These are phyloP conservation scores for Formicarius rufipectus DNA, from an alignment of 2,113 vertebrate species.

Conservation along the genomic window DNA sequence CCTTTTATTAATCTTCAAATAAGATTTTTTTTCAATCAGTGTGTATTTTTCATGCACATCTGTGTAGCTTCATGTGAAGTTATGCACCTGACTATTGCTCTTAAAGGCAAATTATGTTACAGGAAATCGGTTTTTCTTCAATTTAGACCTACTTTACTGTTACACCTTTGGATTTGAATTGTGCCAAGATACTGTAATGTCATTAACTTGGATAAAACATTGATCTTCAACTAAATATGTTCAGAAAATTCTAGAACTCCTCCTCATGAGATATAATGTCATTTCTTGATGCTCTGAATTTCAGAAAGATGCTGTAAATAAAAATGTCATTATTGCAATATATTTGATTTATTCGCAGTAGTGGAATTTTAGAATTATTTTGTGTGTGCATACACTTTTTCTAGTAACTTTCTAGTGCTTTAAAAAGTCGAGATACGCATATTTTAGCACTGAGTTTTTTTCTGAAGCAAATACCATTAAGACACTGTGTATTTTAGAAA, in stretches of 20 bases:
- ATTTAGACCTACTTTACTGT: neutral
- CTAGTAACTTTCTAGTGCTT: neutral
- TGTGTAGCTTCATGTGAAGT: neutral
- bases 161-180: neutral
- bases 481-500: neutral
- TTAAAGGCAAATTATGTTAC: neutral
- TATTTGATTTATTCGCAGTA: neutral
- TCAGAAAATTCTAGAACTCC: neutral
- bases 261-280: neutral
- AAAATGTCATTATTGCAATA: rapidly evolving
- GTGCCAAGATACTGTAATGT: neutral
- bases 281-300: neutral
- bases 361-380: neutral
- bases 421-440: neutral
- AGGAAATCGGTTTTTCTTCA: neutral
- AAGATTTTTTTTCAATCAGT: neutral
- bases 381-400: neutral
- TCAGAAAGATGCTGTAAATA: neutral
- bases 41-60: neutral
- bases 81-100: neutral
- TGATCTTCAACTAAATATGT: neutral
- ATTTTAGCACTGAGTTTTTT: neutral
- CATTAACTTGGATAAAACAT: neutral
- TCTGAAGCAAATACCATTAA: neutral
- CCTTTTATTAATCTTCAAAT: neutral